Base-by-base conservation (phyloP, 1,140 invertebrate species). In the Musca domestica region DNA sequence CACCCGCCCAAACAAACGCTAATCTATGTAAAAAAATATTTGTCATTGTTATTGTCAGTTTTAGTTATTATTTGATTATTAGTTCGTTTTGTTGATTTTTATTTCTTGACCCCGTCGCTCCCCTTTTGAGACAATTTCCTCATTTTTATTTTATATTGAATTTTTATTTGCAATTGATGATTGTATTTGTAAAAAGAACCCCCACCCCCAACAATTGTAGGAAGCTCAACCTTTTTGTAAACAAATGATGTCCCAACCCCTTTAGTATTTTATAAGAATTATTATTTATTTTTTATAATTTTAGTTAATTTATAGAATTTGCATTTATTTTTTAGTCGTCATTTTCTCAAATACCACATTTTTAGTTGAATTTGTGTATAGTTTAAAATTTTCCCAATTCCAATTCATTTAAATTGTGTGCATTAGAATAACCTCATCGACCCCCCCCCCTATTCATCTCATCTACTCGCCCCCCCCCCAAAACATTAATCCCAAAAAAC, bases 291-390 rank as follows among this genome's bases (percentile, higher is more conserved):
- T 46, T 34, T 41, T 69, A 64, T 52, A 67, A 30, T 67, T 52
- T 61, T 61, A 61, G 56, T 61, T 61, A 61, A 61, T 61, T 61
- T 61, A 61, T 61, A 61, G n/a, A 19, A 67, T 67, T 14, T 30
- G n/a, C 34, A 74, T 73, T 74, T 75, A 67, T 74, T 74, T 74
- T 77, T 73, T 74, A 72, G 73, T 61, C 34, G 9, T 61, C 34
- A n/a, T 58, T 19, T 51, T 54, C 30, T 58, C 4, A 58, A n/a
- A 27, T 58, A 58, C 27, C 27, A 58, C 27, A 27, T 61, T 71
- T 74, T 76, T 76, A 78, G 74, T 71, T 75, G 71, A 74, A 78
- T 73, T 78, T 67, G 76, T 74, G 66, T 56, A 70, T 65, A 68
- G 61, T 70, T 69, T 48, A 69, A 68, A 64, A 61, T 47, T 58